Evolutionary conservation across 2,888 invertebrate species (phyloP), one percentile per base, ranked within the genome.

Genomic region (Antheraea yamamai): DNA sequence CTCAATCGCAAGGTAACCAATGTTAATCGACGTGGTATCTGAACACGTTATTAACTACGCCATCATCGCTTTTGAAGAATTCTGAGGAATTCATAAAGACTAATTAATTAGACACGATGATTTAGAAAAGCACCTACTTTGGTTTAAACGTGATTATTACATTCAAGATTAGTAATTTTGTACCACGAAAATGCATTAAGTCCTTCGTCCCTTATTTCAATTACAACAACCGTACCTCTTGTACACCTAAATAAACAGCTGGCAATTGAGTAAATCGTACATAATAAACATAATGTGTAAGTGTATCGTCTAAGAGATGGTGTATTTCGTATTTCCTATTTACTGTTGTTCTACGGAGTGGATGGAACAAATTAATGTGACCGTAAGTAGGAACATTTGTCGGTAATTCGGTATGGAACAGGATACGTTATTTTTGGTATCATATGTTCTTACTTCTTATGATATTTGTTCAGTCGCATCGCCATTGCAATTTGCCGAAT

Each of bases 201-300:
- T 12, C 66, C 7, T 30, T 39, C 73, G 16, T n/a, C 35, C 23
- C 20, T 58, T 61, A 39, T 47, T 58, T 26, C 23, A 26, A 71
- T 47, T 58, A 72, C 1, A 61, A 61, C 70, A 39, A 47, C 77
- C 72, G 73, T 78, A 76, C 52, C 55, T 75, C 30, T 58, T n/a
- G 58, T 75, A 75, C 71, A 73, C 58, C 72, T 75, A 81, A 81
- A 83, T 81, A 84, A 82, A 85, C 82, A 77, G 80, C 26, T 80
- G 78, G 82, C 81, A 82, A 80, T 84, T 84, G 83, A 80, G 78
- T 81, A 83, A 85, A 85, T 85, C 80, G 81, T 76, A 78, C 75
- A 80, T 81, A 83, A 84, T 85, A 85, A 85, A 83, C 78, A 76
- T 81, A 84, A 84, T 82, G 81, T 80, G 80, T 80, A 80, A 78